Evolutionary conservation across 2,113 vertebrate species (phyloP), one percentile per base, ranked within the genome.

Genomic region (Muntiacus muntjak): DNA sequence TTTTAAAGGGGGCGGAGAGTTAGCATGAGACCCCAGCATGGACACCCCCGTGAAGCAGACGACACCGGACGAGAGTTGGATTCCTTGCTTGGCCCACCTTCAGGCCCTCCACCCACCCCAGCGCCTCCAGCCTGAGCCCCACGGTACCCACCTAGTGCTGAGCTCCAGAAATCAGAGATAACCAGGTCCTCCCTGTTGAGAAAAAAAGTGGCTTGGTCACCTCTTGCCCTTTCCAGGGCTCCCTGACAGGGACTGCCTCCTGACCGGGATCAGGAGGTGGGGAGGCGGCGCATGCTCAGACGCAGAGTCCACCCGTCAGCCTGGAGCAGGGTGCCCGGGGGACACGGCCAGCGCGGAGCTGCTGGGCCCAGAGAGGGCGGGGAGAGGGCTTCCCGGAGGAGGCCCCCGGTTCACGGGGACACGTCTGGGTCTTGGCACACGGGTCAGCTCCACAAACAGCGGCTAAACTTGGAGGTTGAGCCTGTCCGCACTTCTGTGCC

Each of bases 131-230:
- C 54, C 76, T 15, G 3, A 1, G 84, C 15, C 33, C 36, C 23
- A 4, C 6, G 36, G 60, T 55, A 95, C 98, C 97, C 71, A 99
- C 99, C 98, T 98, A 97, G 98, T 97, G 99, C 99, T 13, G 98
- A 92, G 1, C 95, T 93, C 98, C 99, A 99, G 98, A 99, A 99
- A 4, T 99, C 98, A 71, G 99, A 99, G 85, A 94, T 86, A 57
- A 98, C 98, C 45, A 99, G 95, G 58, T 99, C 99, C 91, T 97
- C 97, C 97, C 99, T 99, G 93, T 76, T 55, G 90, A 93, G 97
- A 52, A 96, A 17, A 40, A 76, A 89, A 62, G 78, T 0, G 15
- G 50, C 0, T 0, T 0, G 6, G 17, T 97, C 40, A 94, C 45
- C 43, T 74, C 67, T 10, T 10, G n/a, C 16, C 30, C 57, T 5